Evolutionary conservation across 1,140 invertebrate genomes (phyloP).

Genomic region (Aphelenchoides fujianensis): DNA sequence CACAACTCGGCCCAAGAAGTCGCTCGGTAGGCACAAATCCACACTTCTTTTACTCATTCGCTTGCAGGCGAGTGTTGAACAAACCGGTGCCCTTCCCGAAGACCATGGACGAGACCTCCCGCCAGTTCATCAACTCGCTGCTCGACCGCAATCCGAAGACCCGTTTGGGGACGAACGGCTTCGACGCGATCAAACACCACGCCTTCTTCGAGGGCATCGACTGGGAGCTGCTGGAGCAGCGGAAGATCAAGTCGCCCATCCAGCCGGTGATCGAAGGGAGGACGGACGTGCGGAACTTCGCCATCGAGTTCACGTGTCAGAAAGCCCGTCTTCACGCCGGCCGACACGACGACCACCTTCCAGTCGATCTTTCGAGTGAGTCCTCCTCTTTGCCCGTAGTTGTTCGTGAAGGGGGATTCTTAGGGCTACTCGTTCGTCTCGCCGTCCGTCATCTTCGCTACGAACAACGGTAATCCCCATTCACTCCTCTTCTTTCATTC

Average conservation of each 20-base stretch:
- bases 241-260: conserved; percentile 76
- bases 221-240: conserved; percentile 74
- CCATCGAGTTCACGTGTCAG: conserved; percentile 90
- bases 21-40: too few species aligned
- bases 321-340: conserved; percentile 82
- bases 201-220: conserved; percentile 76
- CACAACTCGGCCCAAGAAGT: conserved; percentile 88
- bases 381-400: conserved; percentile 18
- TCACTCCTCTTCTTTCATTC: too few species aligned
- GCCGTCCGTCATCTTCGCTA: conserved; percentile 71
- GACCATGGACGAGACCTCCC: conserved; percentile 68
- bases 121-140: conserved; percentile 73
- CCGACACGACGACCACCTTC: conserved; percentile 64
- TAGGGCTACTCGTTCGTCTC: conserved; percentile 91
- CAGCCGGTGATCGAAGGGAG: conserved; percentile 73
- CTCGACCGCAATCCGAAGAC: conserved; percentile 82
- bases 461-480: too few species aligned
- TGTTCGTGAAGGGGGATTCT: conserved; percentile 26
- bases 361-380: conserved; percentile 70
- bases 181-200: conserved; percentile 80
- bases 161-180: conserved; percentile 78
- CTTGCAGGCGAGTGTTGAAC: conserved; percentile 75
- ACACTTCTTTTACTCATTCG: too few species aligned
- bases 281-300: conserved; percentile 89
- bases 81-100: conserved; percentile 81